Evolutionary conservation across 1,140 invertebrate species (phyloP).

Genomic region (Heliconius nattereri): DNA sequence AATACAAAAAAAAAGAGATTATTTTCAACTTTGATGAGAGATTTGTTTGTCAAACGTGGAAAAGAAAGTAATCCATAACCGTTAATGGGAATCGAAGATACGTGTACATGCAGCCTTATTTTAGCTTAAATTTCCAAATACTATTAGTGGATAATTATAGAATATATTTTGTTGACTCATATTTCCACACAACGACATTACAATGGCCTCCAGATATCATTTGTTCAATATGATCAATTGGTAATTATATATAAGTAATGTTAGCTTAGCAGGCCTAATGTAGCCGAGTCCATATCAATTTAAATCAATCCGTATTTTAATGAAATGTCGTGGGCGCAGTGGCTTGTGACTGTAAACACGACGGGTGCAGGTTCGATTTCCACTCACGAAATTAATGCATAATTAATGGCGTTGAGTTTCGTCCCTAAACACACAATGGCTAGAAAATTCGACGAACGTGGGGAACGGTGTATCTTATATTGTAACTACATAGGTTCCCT

Average conservation of each 20-base stretch:
- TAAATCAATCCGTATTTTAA: not conserved
- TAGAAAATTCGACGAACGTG: not conserved
- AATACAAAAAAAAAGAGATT: no score
- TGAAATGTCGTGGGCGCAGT: no score
- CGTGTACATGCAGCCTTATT: not conserved
- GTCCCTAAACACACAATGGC: not conserved
- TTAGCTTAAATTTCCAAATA: not conserved
- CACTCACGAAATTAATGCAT: not conserved
- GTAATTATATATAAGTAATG: constrained; percentile 24
- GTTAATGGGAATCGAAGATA: not conserved
- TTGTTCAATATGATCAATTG: constrained; percentile 30
- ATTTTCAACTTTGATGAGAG: no score
- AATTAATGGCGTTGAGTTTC: not conserved
- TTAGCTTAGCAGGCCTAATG: constrained; percentile 3
- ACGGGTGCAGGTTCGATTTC: no score
- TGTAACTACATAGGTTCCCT: not conserved
- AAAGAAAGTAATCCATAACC: not conserved
- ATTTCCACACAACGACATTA: constrained; percentile 33
- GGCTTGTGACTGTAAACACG: no score
- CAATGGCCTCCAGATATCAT: constrained; percentile 27
- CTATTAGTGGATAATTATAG: not conserved
- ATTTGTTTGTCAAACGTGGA: no score
- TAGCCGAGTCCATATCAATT: not conserved
- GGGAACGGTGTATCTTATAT: not conserved
- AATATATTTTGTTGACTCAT: not conserved